A percentile compares a stretch with the other conserved stretches of the same genome.
phyloP scores from a whole-genome alignment of 2,888 invertebrate species.

The Apocheima hispidaria region DNA sequence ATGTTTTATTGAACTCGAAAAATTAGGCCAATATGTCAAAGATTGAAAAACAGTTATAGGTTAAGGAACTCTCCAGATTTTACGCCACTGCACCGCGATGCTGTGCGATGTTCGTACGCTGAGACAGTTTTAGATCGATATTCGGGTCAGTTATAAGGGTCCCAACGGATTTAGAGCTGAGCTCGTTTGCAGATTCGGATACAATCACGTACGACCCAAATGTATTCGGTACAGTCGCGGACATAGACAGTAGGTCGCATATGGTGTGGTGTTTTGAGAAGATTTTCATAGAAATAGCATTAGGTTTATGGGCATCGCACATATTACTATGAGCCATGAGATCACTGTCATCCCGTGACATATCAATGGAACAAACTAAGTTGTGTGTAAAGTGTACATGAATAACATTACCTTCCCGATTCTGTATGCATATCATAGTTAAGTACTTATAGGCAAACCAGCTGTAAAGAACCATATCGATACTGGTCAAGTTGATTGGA shows the following conservation, averaged over 20 bases:
- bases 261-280: conserved; percentile 44
- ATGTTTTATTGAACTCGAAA: conserved; percentile 71
- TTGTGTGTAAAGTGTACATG: conserved; percentile 27
- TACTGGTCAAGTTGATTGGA: conserved; percentile 44
- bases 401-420: conserved; percentile 35
- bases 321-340: conserved; percentile 15
- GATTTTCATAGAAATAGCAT: conserved; percentile 24
- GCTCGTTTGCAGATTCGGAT: conserved; percentile 57
- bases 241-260: conserved; percentile 49
- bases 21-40: conserved; percentile 71
- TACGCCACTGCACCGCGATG: conserved; percentile 46
- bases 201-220: conserved; percentile 74
- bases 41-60: conserved; percentile 40
- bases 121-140: conserved; percentile 51
- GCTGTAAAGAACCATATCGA: conserved; percentile 40
- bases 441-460: conserved; percentile 38
- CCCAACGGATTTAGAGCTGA: conserved; percentile 58
- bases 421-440: conserved; percentile 45
- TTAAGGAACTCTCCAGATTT: conserved; percentile 48
- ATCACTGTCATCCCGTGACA: conserved; percentile 23
- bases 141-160: conserved; percentile 59
- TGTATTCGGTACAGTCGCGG: conserved; percentile 59
- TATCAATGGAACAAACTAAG: conserved; percentile 29
- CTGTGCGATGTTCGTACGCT: conserved; percentile 32
- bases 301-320: conserved; percentile 12